Base-by-base conservation (phyloP, 2,113 vertebrate species). In the Tragelaphus strepsiceros region DNA sequence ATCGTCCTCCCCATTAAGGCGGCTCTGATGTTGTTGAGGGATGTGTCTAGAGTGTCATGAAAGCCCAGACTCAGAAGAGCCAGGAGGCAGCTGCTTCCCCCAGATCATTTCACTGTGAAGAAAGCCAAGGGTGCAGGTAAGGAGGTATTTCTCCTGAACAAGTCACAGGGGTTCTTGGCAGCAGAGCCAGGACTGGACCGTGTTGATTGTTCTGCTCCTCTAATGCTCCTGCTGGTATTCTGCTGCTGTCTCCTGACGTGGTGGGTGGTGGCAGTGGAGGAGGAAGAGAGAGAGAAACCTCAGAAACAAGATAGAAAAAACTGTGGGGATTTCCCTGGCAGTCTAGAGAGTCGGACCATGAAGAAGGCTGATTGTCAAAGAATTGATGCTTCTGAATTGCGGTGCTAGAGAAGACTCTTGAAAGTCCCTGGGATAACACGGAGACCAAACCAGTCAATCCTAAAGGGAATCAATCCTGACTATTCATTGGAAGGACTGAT, bases 211-310 rank as follows among this genome's bases (percentile, higher is more conserved):
- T 11, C 15, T 6, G 30, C 35, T n/a, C 53, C 58, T 51, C 35
- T 53, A 0, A 5, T 5, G 21, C 16, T 17, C n/a, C 32, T 5
- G 7, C 74, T 28, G 6, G 4, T 2, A 2, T 2, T 5, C 26
- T 15, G 1, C 83, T 10, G 4, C 26, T 9, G 26, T 30, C 28
- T n/a, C 24, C 12, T 3, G 61, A n/a, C 49, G 5, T 2, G 19
- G 12, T 30, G 28, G 21, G 30, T 8, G 30, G 51, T 11, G 35
- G 6, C 19, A 21, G 3, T 8, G 86, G 43, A 24, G n/a, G 3
- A 85, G 39, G 35, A 24, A 39, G 67, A 6, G 24, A 8, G 35
- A 1, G 71, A n/a, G 32, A 15, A n/a, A 14, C 6, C 39, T 43
- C 35, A 15, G 10, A 56, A 30, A 4, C 56, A 64, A 56, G 28